Base-by-base conservation (phyloP, 2,888 invertebrate genomes). In the Disparrhopalites patrizii region DNA sequence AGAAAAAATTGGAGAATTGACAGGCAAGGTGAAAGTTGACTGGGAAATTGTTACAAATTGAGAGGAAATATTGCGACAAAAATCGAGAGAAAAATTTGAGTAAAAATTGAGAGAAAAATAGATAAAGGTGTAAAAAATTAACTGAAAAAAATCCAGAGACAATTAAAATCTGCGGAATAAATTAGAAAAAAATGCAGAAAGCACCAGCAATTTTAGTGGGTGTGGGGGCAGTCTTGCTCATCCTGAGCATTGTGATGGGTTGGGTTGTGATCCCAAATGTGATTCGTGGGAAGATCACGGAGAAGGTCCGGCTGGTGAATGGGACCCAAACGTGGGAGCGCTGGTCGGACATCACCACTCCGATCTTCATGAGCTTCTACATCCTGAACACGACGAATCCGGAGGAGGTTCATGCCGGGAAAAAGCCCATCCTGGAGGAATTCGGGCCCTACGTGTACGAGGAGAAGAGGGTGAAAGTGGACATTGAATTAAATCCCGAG, bases 331-430 rank as follows among this genome's bases (percentile, higher is more conserved):
- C 68, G 4, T 73, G 60, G 40, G 71, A 72, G 8, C 70, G 72
- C 52, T 75, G 75, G 75, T 43, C 43, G 0, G 47, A 75, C 25
- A 54, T 72, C 23, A 71, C 72, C 2, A 61, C 71, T 33, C 75
- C 73, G 3, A 70, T 74, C 27, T 72, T 68, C 33, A 43, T 70
- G 18, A 73, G 68, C 33, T 62, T 71, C 47, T 62, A 72, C 28
- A 30, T 75, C 15, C 73, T 73, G 63, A 73, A 75, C 62, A 69
- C 73, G 1, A 73, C 73, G 4, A 75, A 75, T 66, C 68, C 73
- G 0, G 61, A 67, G 0, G 70, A 70, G 36, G 70, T 75, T 31
- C 50, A 40, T 18, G 27, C 10, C 4, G 66, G 66, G n/a, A 33
- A 23, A 28, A 66, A 64, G 30, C 69, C 69, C 5, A 63, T 65